phyloP scores from a whole-genome alignment of 1,140 invertebrate species.

The Lasioglossum baleicum region DNA sequence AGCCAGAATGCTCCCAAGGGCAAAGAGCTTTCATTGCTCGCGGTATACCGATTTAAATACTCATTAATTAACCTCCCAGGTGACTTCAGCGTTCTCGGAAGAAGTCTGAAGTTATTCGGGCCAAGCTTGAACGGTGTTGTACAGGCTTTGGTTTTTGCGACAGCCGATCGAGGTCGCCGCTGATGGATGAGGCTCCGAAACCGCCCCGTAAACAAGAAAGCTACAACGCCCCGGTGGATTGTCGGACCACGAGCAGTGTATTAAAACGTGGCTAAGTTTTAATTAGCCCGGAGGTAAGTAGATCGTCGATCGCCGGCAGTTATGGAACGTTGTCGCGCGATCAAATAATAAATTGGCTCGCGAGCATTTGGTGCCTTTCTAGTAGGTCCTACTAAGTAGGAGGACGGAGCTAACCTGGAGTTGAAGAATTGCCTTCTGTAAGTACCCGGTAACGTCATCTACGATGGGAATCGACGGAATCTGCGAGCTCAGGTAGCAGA shows the following conservation, averaged over 20 bases:
- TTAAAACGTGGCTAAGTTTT: neutral
- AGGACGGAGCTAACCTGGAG: neutral
- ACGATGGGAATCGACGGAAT: neutral
- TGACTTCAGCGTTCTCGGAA: too few relatives aligned
- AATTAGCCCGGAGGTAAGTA: neutral
- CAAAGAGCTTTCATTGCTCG: too few relatives aligned
- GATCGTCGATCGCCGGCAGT: neutral
- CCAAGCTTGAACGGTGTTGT: neutral
- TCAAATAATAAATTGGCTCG: neutral
- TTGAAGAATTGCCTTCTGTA: too few relatives aligned
- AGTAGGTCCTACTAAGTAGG: neutral
- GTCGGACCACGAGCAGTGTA: neutral
- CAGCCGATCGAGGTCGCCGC: neutral
- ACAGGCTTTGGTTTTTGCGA: neutral
- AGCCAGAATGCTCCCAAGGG: too few relatives aligned
- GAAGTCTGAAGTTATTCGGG: too few relatives aligned
- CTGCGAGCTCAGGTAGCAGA: neutral
- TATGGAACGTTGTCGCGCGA: neutral
- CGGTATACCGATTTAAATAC: too few relatives aligned
- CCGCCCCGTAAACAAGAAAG: slow-evolving; percentile 2
- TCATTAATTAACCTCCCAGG: too few relatives aligned
- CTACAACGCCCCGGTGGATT: neutral
- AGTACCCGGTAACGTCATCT: too few relatives aligned
- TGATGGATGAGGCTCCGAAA: slow-evolving; percentile 5
- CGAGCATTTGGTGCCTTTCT: neutral